Base-by-base conservation (phyloP, 2,888 invertebrate species). In the Orchesellides sinensis region DNA sequence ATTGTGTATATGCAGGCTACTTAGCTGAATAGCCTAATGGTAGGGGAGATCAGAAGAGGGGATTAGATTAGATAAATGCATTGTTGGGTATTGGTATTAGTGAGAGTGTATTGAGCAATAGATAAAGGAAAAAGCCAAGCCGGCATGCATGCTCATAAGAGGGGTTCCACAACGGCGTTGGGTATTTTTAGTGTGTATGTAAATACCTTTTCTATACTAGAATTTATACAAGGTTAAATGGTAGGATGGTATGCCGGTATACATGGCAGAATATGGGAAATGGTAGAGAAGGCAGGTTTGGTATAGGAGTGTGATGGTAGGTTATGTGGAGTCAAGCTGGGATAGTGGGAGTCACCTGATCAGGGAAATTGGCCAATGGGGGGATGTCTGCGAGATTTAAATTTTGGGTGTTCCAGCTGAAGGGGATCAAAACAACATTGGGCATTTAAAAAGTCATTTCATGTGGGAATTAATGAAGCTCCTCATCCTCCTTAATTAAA, bases 61-160 rank as follows among this genome's bases (percentile, higher is more conserved):
- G n/a, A n/a, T n/a, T n/a, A n/a, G n/a, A n/a, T n/a, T n/a, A n/a
- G n/a, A n/a, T n/a, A n/a, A n/a, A n/a, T n/a, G n/a, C n/a, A n/a
- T n/a, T n/a, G n/a, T n/a, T n/a, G n/a, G n/a, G n/a, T n/a, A n/a
- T n/a, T n/a, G n/a, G n/a, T n/a, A n/a, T n/a, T n/a, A n/a, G n/a
- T n/a, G n/a, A n/a, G n/a, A n/a, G n/a, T n/a, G n/a, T n/a, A n/a
- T n/a, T n/a, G n/a, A n/a, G n/a, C n/a, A n/a, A n/a, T n/a, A n/a
- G 23, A 65, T 12, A 68, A n/a, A 49, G 25, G 23, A n/a, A n/a
- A 10, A 72, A 79, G 79, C 79, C 72, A 79, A 72, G 79, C 79
- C 79, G 79, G 79, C 79, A 79, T 72, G 65, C 59, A 59, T 19
- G n/a, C n/a, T 0, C 49, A 17, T n/a, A n/a, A n/a, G 19, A 10